These are phyloP conservation scores for Galeopterus variegatus DNA, from an alignment of 2,113 vertebrate genomes.

Conservation along the genomic window DNA sequence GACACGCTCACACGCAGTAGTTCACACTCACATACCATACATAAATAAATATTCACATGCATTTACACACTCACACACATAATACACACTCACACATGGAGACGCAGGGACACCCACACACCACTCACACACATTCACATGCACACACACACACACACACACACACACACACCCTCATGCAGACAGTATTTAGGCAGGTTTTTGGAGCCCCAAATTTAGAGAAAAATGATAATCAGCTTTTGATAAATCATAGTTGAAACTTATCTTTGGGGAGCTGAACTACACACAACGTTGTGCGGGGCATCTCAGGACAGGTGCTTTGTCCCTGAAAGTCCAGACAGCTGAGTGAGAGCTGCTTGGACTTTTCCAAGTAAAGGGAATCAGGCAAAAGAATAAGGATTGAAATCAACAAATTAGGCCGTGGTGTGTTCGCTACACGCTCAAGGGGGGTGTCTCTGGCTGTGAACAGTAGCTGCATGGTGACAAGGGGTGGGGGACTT, in stretches of 20 bases:
- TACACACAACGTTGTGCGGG: fast-evolving
- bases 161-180: neutral
- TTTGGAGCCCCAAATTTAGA: neutral
- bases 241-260: neutral
- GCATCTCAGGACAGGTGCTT: neutral
- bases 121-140: neutral
- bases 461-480: fast-evolving
- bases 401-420: fast-evolving
- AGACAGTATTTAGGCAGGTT: no score
- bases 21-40: neutral
- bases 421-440: fast-evolving
- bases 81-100: neutral
- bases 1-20: neutral
- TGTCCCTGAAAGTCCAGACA: fast-evolving
- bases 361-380: no score
- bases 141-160: neutral
- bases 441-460: neutral
- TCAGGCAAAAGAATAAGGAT: fast-evolving
- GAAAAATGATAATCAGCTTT: neutral
- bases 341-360: neutral
- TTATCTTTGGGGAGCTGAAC: neutral
- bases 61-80: neutral
- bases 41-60: neutral
- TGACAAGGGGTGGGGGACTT: neutral
- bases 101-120: neutral